A percentile compares a stretch with the other conserved stretches of the same genome.
Evolutionary conservation across 1,140 invertebrate genomes (phyloP).

Genomic region (Drosophila neocordata): DNA sequence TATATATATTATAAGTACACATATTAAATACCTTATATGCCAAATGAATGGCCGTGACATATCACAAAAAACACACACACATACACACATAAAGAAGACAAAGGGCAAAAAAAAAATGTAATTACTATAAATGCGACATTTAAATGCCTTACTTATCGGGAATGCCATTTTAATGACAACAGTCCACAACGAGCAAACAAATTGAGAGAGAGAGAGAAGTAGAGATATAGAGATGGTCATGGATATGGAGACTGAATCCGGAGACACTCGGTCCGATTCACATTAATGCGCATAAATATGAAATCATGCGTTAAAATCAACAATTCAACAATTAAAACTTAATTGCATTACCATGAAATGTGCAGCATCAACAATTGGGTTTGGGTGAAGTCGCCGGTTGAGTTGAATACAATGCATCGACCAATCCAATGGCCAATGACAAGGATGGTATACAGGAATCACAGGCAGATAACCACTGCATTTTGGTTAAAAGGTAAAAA

Average conservation of each 20-base stretch:
- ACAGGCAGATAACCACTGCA: not conserved
- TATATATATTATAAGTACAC: not conserved
- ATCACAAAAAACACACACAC: not conserved
- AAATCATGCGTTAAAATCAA: slow-evolving; percentile 82
- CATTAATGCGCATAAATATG: slow-evolving; percentile 81
- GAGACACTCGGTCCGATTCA: slow-evolving; percentile 52
- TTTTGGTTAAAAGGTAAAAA: not conserved
- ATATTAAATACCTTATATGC: not conserved
- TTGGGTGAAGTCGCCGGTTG: slow-evolving; percentile 9
- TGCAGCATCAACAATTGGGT: slow-evolving; percentile 74
- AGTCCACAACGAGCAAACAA: slow-evolving; percentile 23
- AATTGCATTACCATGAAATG: slow-evolving; percentile 81
- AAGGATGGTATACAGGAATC: not conserved
- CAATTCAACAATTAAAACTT: slow-evolving; percentile 82
- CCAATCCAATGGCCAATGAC: too few species aligned
- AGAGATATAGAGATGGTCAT: slow-evolving; percentile 44
- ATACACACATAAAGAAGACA: slow-evolving; percentile 1
- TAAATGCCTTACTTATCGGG: slow-evolving; percentile 77
- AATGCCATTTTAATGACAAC: slow-evolving; percentile 73
- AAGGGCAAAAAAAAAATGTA: slow-evolving; percentile 40
- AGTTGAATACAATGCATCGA: not conserved
- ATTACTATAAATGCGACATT: slow-evolving; percentile 80
- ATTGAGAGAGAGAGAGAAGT: not conserved
- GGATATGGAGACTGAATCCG: slow-evolving; percentile 19
- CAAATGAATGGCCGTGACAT: slow-evolving; percentile 5